Base-by-base conservation (phyloP, 2,888 invertebrate species). In the Cepaea hortensis region DNA sequence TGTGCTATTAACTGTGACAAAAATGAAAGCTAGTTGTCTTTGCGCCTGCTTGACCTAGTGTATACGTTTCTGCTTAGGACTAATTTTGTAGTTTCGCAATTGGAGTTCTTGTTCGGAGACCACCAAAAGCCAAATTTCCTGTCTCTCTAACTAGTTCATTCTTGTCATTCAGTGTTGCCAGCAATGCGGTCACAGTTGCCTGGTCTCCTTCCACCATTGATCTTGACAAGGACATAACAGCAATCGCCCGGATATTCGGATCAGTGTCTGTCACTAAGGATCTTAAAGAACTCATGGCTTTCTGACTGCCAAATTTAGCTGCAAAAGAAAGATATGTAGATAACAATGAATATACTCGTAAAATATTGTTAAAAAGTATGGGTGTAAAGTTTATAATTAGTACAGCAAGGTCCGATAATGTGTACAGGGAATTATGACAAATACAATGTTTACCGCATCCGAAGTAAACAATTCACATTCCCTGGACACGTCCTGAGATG, bases 81-180 rank as follows among this genome's bases (percentile, higher is more conserved):
- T 92, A 85, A 81, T 91, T 89, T 2, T 92, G 87, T 0, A 93
- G 89, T 87, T 90, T 91, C 4, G 89, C 87, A 5, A 92, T 90
- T 18, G 92, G 93, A 75, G 85, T 61, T 80, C 91, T 86, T 4
- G 90, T 90, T 86, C 91, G 89, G 23, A 93, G 90, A 76, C 90
- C 91, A 3, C 93, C 92, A 7, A 93, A 88, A 11, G 93, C 92
- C 23, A 93, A 87, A 87, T 92, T 93, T 1, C 92, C 93, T 61
- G 91, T 90, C 88, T 93, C 92, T 68, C 93, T 70, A 18, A 93
- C 93, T 62, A 93, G 88, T 5, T 91, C 84, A 87, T 93, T 92
- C 65, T 91, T 89, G 85, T 92, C 92, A 76, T 89, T 88, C 13
- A 93, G 88, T 81, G 88, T 89, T 73, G 89, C 88, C 84, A 91